Percentiles rank a stretch among this genome's conserved stretches.
phyloP scores from a whole-genome alignment of 2,888 invertebrate genomes.

The Drosophila infuscata region DNA sequence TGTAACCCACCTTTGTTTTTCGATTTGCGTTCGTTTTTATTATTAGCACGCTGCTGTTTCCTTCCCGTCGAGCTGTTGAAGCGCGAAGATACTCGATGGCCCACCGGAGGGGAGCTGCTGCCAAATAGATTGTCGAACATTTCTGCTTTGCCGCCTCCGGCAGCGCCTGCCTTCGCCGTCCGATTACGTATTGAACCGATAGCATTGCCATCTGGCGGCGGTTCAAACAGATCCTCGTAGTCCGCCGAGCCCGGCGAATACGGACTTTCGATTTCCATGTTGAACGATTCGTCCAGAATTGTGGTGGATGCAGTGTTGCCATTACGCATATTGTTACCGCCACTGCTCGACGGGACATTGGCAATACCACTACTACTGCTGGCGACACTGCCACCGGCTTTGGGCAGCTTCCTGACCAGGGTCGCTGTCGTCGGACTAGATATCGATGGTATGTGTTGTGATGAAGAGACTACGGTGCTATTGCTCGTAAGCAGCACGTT shows the following conservation, averaged over 20 bases:
- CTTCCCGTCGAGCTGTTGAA: slow-evolving; percentile 54
- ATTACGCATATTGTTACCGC: slow-evolving; percentile 34
- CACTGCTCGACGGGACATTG: slow-evolving; percentile 31
- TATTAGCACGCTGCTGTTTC: slow-evolving; percentile 55
- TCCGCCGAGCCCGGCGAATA: slow-evolving; percentile 96
- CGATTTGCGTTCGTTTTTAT: slow-evolving; percentile 70
- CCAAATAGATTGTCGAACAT: slow-evolving; percentile 89
- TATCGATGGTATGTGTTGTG: slow-evolving; percentile 83
- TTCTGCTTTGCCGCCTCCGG: slow-evolving; percentile 77
- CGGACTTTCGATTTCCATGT: slow-evolving; percentile 91
- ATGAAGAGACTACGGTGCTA: slow-evolving; percentile 54
- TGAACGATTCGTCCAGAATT: slow-evolving; percentile 86
- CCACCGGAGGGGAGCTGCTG: slow-evolving; percentile 86
- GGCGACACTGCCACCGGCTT: slow-evolving; percentile 76
- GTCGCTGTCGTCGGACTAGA: slow-evolving; percentile 84
- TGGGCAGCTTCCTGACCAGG: slow-evolving; percentile 76
- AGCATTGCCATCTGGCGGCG: slow-evolving; percentile 86
- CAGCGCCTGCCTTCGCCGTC: slow-evolving; percentile 50
- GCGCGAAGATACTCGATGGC: slow-evolving; percentile 71
- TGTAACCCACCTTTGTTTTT: slow-evolving; percentile 84
- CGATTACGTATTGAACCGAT: slow-evolving; percentile 54
- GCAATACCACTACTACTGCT: slow-evolving; percentile 73
- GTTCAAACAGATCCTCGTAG: slow-evolving; percentile 94
- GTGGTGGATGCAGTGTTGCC: slow-evolving; percentile 39
- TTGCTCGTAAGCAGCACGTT: slow-evolving; percentile 80